phyloP scores from a whole-genome alignment of 2,888 invertebrate genomes.

The Diadromus collaris region DNA sequence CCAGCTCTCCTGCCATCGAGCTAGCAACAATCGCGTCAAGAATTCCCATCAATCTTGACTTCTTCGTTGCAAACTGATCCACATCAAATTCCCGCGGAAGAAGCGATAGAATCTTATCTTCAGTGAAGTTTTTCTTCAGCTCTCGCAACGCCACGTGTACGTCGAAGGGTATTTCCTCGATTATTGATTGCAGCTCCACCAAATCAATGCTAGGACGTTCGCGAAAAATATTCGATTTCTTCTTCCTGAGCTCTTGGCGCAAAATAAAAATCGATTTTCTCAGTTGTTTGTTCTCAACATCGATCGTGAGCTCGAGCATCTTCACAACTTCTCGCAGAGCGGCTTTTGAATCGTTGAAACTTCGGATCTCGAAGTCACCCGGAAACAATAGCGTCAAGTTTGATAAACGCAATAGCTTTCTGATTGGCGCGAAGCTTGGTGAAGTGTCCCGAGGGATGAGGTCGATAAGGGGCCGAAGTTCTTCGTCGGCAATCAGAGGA shows the following conservation, averaged over 20 bases:
- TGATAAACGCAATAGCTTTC: constrained; percentile 19
- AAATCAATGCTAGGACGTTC: neutral
- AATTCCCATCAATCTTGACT: constrained; percentile 29
- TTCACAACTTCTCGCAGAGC: constrained; percentile 31
- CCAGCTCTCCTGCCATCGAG: neutral
- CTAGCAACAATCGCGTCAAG: constrained; percentile 20
- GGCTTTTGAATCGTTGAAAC: neutral
- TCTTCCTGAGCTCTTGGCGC: neutral
- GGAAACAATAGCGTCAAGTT: constrained; percentile 39
- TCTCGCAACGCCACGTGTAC: neutral
- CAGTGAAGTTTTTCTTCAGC: constrained; percentile 7
- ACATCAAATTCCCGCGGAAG: constrained; percentile 42
- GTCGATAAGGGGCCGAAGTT: constrained; percentile 29
- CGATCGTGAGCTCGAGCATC: constrained; percentile 32
- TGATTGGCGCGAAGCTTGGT: constrained; percentile 29
- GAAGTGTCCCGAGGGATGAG: constrained; percentile 27
- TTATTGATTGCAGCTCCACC: neutral
- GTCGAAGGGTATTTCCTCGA: neutral
- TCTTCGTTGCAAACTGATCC: constrained; percentile 41
- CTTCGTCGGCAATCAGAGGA: constrained; percentile 30
- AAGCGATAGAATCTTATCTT: constrained; percentile 18
- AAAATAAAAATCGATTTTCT: neutral
- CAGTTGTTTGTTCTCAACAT: neutral
- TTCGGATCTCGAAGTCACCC: constrained; percentile 29
- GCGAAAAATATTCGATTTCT: neutral